Conservation (phyloP, 2,113 vertebrate species). For the Apeltes quadracus region DNA sequence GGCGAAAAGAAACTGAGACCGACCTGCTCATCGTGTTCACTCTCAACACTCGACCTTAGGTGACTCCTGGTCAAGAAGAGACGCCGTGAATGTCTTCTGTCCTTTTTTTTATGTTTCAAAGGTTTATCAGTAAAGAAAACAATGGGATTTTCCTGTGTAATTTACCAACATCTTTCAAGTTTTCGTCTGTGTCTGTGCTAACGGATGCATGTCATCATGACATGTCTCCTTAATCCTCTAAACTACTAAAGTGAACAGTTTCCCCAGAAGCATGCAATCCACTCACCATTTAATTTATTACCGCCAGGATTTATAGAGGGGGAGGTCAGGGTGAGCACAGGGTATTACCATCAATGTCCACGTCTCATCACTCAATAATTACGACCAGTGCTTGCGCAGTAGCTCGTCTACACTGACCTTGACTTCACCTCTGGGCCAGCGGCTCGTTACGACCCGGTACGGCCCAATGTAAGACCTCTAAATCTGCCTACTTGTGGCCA, state of each 20-base stretch:
- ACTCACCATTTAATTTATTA: conserved; percentile 42
- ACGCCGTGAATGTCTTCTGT: background rate
- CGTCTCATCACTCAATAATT: conserved; percentile 33
- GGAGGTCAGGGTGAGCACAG: conserved; percentile 8
- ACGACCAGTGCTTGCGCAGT: background rate
- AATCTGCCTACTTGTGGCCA: background rate
- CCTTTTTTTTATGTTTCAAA: background rate
- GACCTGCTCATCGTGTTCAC: conserved; percentile 20
- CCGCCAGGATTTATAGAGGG: conserved; percentile 42
- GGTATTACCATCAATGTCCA: conserved; percentile 24
- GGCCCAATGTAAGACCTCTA: background rate
- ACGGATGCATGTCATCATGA: background rate
- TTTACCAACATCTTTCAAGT: background rate
- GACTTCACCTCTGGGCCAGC: background rate
- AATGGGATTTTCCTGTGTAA: too few species aligned
- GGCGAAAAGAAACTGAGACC: conserved; percentile 21
- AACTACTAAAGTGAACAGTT: conserved; percentile 17
- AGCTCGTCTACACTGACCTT: background rate
- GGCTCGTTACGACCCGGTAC: background rate
- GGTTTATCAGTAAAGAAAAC: background rate
- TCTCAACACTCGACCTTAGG: background rate
- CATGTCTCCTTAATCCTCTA: background rate
- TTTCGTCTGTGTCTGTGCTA: too few species aligned
- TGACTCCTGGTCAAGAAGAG: background rate
- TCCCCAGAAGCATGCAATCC: conserved; percentile 20